Base-by-base conservation (phyloP, 2,888 invertebrate genomes). In the Capitulum mitella region DNA sequence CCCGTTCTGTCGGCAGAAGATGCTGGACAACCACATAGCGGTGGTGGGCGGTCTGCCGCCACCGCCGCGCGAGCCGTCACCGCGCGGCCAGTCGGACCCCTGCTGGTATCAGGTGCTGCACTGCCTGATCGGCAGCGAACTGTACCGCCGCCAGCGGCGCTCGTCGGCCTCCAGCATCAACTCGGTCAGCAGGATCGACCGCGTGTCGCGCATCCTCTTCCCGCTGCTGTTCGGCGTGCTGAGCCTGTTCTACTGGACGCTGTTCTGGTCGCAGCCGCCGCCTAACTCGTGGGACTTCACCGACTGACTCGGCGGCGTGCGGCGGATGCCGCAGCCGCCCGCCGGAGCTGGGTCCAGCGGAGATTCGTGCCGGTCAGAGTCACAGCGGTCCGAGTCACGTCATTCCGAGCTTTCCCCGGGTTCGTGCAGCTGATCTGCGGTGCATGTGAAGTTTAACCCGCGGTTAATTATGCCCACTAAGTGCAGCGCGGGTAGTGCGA, bases 221-320 rank as follows among this genome's bases (percentile, higher is more conserved):
- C 96, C 97, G 3, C 90, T 93, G 22, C 93, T 94, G 0, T 97
- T 97, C 85, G 90, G 91, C 0, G 86, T 94, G 0, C 91, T 97
- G 81, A 97, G 96, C 85, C 87, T 96, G 78, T 90, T 92, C 84
- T 97, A 97, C 86, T 97, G 97, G 96, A 86, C 93, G 85, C 90
- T 91, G 58, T 95, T 94, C 85, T 81, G 76, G 76, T 76, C 76
- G 1, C 70, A 70, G 70, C 70, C 70, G 26, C 37, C 70, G 70
- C 70, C 70, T 10, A 40, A 70, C 40, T 40, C 70, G 26, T 70
- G 70, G 70, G 26, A 22, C 14, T 19, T 70, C n/a, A 58, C 58
- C 3, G 51, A 51, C 22, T 51, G 22, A 43, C 6, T 5, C 43
- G 43, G 43, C 12, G 6, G 12, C 43, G 43, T 43, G n/a, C n/a